Base-by-base conservation (phyloP, 2,113 vertebrate species). In the Proteles cristata region DNA sequence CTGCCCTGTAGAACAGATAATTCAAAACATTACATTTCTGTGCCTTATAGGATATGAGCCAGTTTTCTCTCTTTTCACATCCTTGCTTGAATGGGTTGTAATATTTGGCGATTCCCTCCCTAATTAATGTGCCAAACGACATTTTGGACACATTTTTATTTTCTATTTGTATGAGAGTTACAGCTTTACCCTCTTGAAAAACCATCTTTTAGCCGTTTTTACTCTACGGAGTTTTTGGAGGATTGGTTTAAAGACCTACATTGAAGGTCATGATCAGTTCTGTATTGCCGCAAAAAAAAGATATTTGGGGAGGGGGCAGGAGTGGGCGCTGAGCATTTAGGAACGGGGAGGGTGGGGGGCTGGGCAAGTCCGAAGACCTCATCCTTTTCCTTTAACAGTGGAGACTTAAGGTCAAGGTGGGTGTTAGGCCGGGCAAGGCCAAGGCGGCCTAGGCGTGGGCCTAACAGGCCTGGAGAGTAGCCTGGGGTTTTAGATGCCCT, bases 111-210 rank as follows among this genome's bases (percentile, higher is more conserved):
- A 35, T 87, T 77, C 43, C 16, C 23, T 77, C 66, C 65, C 71
- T 93, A 73, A 84, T 39, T 69, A 90, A 53, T 50, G 53, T 89
- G 61, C 86, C 74, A 79, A 84, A 50, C 58, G 88, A 66, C 66
- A 76, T 68, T 92, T 93, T 90, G 73, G 55, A 88, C 85, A 79
- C 35, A 55, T 48, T 25, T 81, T 88, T 43, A 48, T 95, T 68
- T 83, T n/a, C 3, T 39, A 65, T 90, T 82, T 87, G 50, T 94
- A 5, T 31, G 53, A n/a, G 11, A 68, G 33, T 66, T n/a, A 35
- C 43, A 21, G 73, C 85, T 91, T 50, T 45, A 88, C 25, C 14
- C 61, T 86, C 53, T 86, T 90, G 80, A 83, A 76, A 81, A 83
- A 81, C 33, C 65, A 65, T 19, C 61, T 21, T 76, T 93, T 66